A percentile compares a stretch with the other conserved stretches of the same genome.
Evolutionary conservation across 53 echinoderm and acorn worm genomes (phyloP).

Genomic region (Temnopleurus reevesii): DNA sequence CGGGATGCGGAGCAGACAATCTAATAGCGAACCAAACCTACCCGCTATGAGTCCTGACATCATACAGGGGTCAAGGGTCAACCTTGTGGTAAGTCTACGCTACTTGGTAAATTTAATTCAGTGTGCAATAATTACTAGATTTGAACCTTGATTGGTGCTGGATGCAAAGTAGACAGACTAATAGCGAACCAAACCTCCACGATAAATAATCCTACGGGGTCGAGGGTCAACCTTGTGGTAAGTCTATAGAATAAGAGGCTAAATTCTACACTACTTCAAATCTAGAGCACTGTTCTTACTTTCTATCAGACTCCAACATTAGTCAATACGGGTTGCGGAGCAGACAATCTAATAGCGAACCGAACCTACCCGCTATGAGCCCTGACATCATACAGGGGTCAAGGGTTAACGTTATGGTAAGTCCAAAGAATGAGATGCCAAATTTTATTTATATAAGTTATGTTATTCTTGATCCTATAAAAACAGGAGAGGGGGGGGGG

Average conservation of each 20-base stretch:
- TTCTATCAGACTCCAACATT: not conserved
- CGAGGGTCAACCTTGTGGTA: slow-evolving; percentile 84
- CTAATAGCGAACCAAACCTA: slow-evolving; percentile 85
- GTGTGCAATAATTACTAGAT: too few relatives aligned
- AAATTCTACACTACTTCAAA: too few relatives aligned
- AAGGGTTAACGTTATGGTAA: slow-evolving; percentile 83
- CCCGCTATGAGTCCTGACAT: slow-evolving; percentile 83
- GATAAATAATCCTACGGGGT: slow-evolving; percentile 78
- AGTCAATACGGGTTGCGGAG: slow-evolving; percentile 34
- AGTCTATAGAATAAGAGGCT: too few relatives aligned
- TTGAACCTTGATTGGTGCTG: too few relatives aligned
- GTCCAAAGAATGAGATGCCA: too few relatives aligned
- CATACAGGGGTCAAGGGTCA: slow-evolving; percentile 78
- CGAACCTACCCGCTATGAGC: slow-evolving; percentile 82
- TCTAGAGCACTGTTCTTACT: too few relatives aligned
- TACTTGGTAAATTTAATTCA: too few relatives aligned
- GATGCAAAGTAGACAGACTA: slow-evolving; percentile 65
- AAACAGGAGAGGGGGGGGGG: too few relatives aligned
- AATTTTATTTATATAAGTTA: too few relatives aligned
- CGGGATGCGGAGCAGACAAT: slow-evolving; percentile 64
- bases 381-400: slow-evolving; percentile 80
- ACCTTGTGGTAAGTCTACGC: slow-evolving; percentile 85
- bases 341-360: slow-evolving; percentile 85
- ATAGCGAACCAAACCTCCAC: slow-evolving; percentile 88
- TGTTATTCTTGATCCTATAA: too few relatives aligned